A percentile compares a stretch with the other conserved stretches of the same genome.
Evolutionary conservation across 2,797 vertebrate species (phyloP).

Genomic region (Rhynchotus rufescens): DNA sequence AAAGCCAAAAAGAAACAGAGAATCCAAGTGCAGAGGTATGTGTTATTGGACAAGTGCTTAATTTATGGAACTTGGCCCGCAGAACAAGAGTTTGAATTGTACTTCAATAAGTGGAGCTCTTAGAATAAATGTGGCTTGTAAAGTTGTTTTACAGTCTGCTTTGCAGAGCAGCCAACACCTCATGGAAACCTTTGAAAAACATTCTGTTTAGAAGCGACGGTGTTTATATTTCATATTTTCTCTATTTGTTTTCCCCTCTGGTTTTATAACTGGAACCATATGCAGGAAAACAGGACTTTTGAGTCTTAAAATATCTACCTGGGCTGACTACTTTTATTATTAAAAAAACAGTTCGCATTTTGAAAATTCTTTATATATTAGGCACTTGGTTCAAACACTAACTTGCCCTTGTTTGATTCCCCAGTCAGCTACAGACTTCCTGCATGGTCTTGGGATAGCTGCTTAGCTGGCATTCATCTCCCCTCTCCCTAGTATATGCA

Average conservation of each 20-base stretch:
- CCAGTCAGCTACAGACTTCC: neutral
- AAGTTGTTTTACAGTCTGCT: conserved; percentile 71
- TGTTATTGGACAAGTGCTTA: conserved; percentile 79
- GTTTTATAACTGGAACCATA: conserved; percentile 66
- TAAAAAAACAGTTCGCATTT: neutral
- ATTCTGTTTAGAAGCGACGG: conserved; percentile 53
- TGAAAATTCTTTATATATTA: conserved; percentile 18
- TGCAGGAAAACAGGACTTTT: conserved; percentile 50
- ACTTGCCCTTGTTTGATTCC: neutral
- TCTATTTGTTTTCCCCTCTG: conserved; percentile 64
- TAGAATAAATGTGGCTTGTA: conserved; percentile 72
- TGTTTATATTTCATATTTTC: conserved; percentile 70
- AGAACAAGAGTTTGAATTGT: conserved; percentile 71
- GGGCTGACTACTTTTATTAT: conserved; percentile 20
- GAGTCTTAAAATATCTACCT: conserved; percentile 60
- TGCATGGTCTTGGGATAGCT: neutral
- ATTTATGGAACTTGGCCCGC: conserved; percentile 74
- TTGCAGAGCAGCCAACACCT: conserved; percentile 69
- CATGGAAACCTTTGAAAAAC: conserved; percentile 76
- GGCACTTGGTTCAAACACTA: neutral
- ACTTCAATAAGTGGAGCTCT: conserved; percentile 72
- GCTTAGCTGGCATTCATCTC: neutral
- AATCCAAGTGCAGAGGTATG: conserved; percentile 76
- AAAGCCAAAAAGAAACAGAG: conserved; percentile 56
- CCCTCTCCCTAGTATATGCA: neutral